Evolutionary conservation across 2,888 invertebrate genomes (phyloP).

Genomic region (Autographa gamma): DNA sequence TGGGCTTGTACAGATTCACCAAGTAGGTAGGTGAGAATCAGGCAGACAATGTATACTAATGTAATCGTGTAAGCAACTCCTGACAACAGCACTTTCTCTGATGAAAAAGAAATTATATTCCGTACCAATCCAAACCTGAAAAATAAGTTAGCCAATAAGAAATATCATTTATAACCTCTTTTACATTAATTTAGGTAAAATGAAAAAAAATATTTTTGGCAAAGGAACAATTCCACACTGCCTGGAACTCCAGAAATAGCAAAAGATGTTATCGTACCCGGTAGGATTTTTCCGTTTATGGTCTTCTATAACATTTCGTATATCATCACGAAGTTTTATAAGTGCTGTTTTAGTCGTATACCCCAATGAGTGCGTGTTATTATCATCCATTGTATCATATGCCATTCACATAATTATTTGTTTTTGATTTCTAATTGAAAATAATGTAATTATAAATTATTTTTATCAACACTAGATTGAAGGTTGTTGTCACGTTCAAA

Average conservation of each 20-base stretch:
- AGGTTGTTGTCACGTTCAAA: conserved; percentile 38
- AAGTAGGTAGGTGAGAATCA: conserved; percentile 80
- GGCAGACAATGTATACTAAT: conserved; percentile 77
- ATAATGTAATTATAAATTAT: conserved; percentile 31
- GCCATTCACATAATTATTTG: conserved; percentile 59
- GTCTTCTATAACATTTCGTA: conserved; percentile 90
- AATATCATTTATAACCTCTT: not conserved
- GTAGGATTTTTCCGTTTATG: conserved; percentile 89
- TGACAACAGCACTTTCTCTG: conserved; percentile 82
- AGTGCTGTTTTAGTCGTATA: conserved; percentile 92
- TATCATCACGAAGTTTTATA: conserved; percentile 91
- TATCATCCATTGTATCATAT: conserved; percentile 74
- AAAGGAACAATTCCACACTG: not conserved
- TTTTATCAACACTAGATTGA: conserved; percentile 44
- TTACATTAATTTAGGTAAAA: not conserved
- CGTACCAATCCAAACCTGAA: conserved; percentile 76
- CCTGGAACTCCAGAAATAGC: conserved; percentile 9
- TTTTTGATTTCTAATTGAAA: conserved; percentile 13
- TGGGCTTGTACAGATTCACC: conserved; percentile 82
- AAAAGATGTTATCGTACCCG: conserved; percentile 68
- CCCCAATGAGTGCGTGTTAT: conserved; percentile 82
- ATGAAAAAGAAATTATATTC: conserved; percentile 84
- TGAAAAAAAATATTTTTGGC: not conserved
- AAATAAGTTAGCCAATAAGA: conserved; percentile 44
- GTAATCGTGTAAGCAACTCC: conserved; percentile 84